Base-by-base conservation (phyloP, 2,888 invertebrate genomes). In the Rhamnusium bicolor region DNA sequence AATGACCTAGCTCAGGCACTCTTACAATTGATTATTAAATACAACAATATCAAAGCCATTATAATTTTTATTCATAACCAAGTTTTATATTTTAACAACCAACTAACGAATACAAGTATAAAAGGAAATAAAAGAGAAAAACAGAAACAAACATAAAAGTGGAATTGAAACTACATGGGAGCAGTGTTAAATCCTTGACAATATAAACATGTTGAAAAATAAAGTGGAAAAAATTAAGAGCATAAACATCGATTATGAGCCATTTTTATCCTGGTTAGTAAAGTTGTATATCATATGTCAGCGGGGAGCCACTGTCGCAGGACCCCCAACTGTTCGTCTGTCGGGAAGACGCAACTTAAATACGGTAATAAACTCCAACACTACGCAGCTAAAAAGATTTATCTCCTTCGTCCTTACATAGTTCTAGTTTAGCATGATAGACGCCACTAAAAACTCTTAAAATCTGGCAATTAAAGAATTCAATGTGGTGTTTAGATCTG, bases 301-400 rank as follows among this genome's bases (percentile, higher is more conserved):
- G 78, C 79, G 72, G 82, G 82, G 73, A 67, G 77, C 77, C 80
- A 72, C 70, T 79, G 80, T 80, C 80, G 78, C 77, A 63, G 66
- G 80, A 78, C 79, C 81, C 78, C 82, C 82, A 60, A 75, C 77
- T n/a, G 80, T 61, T 79, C 71, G 63, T 75, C 75, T 71, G 77
- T 69, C 76, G 78, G 62, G 75, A 76, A 76, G 77, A 79, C 77
- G 77, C 77, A 77, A 74, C 80, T 80, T 84, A 83, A 84, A 82
- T 81, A 76, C 80, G 76, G 80, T 79, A 83, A 85, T 85, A 84
- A 83, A 83, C 80, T 78, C 79, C 62, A 76, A 81, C 79, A 76
- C 75, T 79, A 79, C 72, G 77, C 80, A 72, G 79, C 56, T 81
- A n/a, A 79, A 73, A 72, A 78, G 81, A 83, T 83, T 82, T 82